Evolutionary conservation across 2,113 vertebrate species (phyloP), one percentile per base, ranked within the genome.

Genomic region (Cervus canadensis): DNA sequence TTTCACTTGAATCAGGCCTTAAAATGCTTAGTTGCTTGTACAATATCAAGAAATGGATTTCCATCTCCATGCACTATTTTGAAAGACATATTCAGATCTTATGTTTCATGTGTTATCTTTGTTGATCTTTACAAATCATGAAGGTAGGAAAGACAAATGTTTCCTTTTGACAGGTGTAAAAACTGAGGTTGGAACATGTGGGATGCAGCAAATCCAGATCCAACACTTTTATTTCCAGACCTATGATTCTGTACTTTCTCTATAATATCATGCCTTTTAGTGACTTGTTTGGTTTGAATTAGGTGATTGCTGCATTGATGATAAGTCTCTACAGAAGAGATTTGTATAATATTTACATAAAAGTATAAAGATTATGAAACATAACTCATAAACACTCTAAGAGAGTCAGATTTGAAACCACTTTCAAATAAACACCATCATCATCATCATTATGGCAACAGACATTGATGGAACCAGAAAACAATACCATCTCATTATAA

Each of bases 291-390:
- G 23, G 83, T 56, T 81, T 92, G 33, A 83, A 74, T 84, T 67
- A 93, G 30, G 40, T 79, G 82, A 85, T 26, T 54, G 40, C 11
- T 81, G 11, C 23, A 89, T 5, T 79, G 67, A 90, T 52, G 15
- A 7, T 60, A 82, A 94, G n/a, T 79, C 30, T 54, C 81, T 52
- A 67, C 3, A 92, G 52, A 92, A 71, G 0, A 94, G 13, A 91
- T 26, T 1, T 83, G 17, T 33, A 33, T 17, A 82, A 84, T 25
- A 89, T 52, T 90, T 94, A 40, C 19, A 93, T 33, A 92, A 95
- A 87, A 71, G 71, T 79, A 82, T 60, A 40, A 97, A 50, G 25
- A 71, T 92, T 92, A 85, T 40, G 10, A 97, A 96, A 60, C 91
- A 62, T 45, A 82, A 82, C 50, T 82, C 79, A 54, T 82, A 60